phyloP scores from a whole-genome alignment of 2,113 vertebrate species.

The Bubo blakistoni region DNA sequence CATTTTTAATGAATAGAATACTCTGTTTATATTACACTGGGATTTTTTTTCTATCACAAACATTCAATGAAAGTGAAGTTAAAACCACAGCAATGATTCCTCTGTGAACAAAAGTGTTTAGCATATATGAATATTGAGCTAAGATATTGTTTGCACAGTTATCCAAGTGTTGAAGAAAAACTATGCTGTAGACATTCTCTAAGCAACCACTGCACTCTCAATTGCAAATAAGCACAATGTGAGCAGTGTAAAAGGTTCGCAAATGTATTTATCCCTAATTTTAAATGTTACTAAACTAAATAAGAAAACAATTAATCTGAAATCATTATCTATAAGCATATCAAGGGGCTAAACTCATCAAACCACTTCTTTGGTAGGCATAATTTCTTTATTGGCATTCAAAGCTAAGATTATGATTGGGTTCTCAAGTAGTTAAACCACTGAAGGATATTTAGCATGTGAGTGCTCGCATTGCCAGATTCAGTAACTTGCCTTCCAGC shows the following conservation, averaged over 20 bases:
- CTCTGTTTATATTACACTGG: background rate
- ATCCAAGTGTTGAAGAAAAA: background rate
- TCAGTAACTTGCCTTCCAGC: background rate
- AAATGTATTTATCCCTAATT: background rate
- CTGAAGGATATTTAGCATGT: background rate
- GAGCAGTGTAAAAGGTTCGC: background rate
- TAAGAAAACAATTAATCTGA: background rate
- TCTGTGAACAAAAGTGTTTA: background rate
- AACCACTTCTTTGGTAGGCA: background rate
- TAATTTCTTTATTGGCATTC: background rate
- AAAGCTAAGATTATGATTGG: background rate
- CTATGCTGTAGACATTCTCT: background rate
- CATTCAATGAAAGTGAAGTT: background rate
- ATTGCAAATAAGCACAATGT: background rate
- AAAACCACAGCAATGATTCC: background rate
- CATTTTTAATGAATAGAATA: background rate
- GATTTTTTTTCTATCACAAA: background rate
- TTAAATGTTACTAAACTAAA: background rate
- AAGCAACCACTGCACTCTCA: background rate
- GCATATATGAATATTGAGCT: background rate
- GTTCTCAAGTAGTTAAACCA: background rate
- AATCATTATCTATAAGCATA: background rate
- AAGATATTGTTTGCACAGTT: background rate
- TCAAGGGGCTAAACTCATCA: background rate
- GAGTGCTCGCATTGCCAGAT: background rate